Base-by-base conservation (phyloP, 2,797 vertebrate genomes). In the Pygocentrus nattereri region DNA sequence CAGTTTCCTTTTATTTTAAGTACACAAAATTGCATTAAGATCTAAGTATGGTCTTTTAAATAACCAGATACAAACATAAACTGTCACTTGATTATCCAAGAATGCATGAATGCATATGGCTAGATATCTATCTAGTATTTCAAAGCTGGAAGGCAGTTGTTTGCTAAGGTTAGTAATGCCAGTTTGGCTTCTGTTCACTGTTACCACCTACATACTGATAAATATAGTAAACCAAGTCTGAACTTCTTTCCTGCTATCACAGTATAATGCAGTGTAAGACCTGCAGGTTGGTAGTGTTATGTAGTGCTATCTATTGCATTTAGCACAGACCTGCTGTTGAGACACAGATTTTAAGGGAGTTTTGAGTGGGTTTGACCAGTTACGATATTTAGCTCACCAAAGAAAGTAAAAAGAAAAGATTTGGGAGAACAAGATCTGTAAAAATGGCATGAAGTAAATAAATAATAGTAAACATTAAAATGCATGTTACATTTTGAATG, bases 201-300 rank as follows among this genome's bases (percentile, higher is more conserved):
- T n/a, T 65, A 54, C 10, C 47, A 52, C 78, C 58, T 69, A 80
- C 69, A 73, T 54, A 18, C 27, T 73, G 62, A 30, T 74, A 74
- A 80, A 65, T 27, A 38, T 49, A 64, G 58, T 31, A 18, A n/a
- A 68, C 18, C 65, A 44, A 68, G 34, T 47, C 5, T 13, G 23
- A 27, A 47, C n/a, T 15, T 12, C 19, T 73, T 73, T 64, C 31
- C 41, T 65, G 30, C 30, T 64, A 25, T 11, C 52, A 69, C 50
- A 25, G n/a, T 25, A 11, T 5, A 59, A 12, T 23, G 56, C 56
- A 25, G n/a, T 23, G n/a, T 23, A 8, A 10, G 54, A 56, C 21
- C n/a, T 56, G 10, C 21, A 52, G 5, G 16, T 52, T 58, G 54
- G 54, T 23, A 23, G 54, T 58, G 54, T 44, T 44, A 44, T 44